Base-by-base conservation (phyloP, 2,888 invertebrate species). In the Agrochola litura region DNA sequence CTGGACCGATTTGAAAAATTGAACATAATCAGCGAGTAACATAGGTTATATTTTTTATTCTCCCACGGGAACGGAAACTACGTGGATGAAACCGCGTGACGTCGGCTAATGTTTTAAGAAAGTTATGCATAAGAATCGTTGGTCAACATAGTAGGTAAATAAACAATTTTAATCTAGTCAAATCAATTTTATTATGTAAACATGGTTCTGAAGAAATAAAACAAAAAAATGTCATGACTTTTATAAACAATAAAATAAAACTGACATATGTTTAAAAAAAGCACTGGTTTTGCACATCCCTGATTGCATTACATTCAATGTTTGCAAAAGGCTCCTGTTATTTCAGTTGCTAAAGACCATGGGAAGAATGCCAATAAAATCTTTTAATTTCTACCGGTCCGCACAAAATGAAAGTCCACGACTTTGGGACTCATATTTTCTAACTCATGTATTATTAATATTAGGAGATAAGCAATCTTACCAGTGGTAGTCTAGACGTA, bases 391-490 rank as follows among this genome's bases (percentile, higher is more conserved):
- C 91, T 92, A 92, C 92, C 93, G 91, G 92, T 90, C 92, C 89
- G 90, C 90, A 91, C 92, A 93, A 93, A 93, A 94, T 92, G 92
- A 92, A 93, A 93, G 91, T 90, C 90, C 87, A 91, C 91, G 91
- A 85, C 80, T 88, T 73, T 77, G 72, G 84, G 91, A 93, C 92
- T 93, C 92, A 94, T 94, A 95, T 95, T 95, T 92, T 93, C 92
- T 91, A 92, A 91, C 93, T 95, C 94, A 95, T 96, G 95, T 95
- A 92, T 95, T 94, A 96, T 96, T 95, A 93, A 95, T 95, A 90
- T 85, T 90, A 86, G 87, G 89, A 92, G 88, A 93, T 93, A 94
- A 94, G 92, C 93, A 94, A 95, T 95, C 91, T 91, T 89, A 89
- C 92, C 90, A 93, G 94, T 94, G 91, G 91, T 90, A 93, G 95